Evolutionary conservation across 2,888 invertebrate species (phyloP).

Genomic region (Eudemis profundana): DNA sequence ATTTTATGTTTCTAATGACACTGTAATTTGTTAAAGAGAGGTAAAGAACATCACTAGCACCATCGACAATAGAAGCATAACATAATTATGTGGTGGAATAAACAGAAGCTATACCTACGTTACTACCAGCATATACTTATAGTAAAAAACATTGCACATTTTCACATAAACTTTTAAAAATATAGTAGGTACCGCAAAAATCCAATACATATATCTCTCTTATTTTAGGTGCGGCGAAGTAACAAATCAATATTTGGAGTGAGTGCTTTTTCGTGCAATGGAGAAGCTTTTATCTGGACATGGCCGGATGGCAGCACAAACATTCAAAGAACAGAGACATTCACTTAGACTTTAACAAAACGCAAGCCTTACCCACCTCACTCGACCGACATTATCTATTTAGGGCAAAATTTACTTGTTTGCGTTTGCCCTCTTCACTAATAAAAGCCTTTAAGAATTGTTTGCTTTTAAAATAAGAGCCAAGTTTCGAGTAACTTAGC

Average conservation of each 20-base stretch:
- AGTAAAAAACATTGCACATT: conserved; percentile 9
- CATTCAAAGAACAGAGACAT: conserved; percentile 78
- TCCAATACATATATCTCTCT: conserved; percentile 72
- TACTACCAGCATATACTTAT: too few species aligned
- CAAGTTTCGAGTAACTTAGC: conserved; percentile 30
- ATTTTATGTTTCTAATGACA: too few species aligned
- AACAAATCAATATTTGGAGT: conserved; percentile 85
- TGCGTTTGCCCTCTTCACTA: conserved; percentile 39
- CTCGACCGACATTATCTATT: conserved; percentile 51
- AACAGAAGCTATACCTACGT: too few species aligned
- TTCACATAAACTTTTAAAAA: conserved; percentile 59
- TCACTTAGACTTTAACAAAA: conserved; percentile 73
- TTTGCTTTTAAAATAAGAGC: conserved; percentile 39
- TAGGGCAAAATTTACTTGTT: conserved; percentile 43
- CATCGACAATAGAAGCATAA: too few species aligned
- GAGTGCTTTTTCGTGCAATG: conserved; percentile 85
- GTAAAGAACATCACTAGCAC: too few species aligned
- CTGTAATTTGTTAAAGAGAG: too few species aligned
- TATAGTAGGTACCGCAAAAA: conserved; percentile 61
- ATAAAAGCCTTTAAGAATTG: conserved; percentile 43
- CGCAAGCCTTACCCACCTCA: conserved; percentile 57
- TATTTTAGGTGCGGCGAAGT: conserved; percentile 79
- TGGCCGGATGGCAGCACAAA: conserved; percentile 80
- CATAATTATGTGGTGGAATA: too few species aligned
- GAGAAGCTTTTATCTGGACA: conserved; percentile 86